Percentiles rank a stretch among this genome's conserved stretches.
phyloP scores from a whole-genome alignment of 2,113 vertebrate genomes.

The Numenius arquata region DNA sequence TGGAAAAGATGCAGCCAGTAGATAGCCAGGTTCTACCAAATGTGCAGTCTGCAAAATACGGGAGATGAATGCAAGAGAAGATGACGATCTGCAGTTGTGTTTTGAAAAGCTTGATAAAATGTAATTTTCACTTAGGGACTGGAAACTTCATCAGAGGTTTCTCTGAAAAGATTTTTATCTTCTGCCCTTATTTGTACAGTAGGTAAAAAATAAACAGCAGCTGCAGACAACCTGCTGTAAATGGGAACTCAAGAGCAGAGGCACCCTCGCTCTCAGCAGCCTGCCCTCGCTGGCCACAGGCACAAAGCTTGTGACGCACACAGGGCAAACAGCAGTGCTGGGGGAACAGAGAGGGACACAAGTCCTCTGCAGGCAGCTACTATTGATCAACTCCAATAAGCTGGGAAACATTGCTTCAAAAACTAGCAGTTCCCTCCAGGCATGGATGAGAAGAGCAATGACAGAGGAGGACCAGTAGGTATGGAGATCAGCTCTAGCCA shows the following conservation, averaged over 20 bases:
- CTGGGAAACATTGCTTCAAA: not conserved
- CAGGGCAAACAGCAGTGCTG: not conserved
- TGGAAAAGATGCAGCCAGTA: not conserved
- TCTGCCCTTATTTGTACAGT: not conserved
- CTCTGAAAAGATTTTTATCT: not conserved
- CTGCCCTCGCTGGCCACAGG: fast-evolving
- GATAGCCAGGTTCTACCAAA: not conserved
- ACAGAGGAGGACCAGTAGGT: not conserved
- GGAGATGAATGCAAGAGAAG: not conserved
- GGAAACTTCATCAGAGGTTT: constrained; percentile 10
- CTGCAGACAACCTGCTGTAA: not conserved
- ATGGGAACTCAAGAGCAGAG: not conserved
- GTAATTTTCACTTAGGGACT: not conserved
- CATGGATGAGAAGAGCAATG: fast-evolving
- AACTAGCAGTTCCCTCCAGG: not conserved
- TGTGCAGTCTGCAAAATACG: not conserved
- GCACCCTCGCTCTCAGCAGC: not conserved
- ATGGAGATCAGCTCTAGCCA: not conserved
- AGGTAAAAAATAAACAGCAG: not conserved
- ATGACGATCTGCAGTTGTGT: not conserved
- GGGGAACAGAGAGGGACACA: too few species aligned
- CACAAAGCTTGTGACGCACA: not conserved
- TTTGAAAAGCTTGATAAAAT: not conserved
- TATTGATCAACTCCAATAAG: not conserved
- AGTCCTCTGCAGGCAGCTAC: not conserved